phyloP scores from a whole-genome alignment of 2,797 vertebrate genomes.

The Mastacembelus armatus region DNA sequence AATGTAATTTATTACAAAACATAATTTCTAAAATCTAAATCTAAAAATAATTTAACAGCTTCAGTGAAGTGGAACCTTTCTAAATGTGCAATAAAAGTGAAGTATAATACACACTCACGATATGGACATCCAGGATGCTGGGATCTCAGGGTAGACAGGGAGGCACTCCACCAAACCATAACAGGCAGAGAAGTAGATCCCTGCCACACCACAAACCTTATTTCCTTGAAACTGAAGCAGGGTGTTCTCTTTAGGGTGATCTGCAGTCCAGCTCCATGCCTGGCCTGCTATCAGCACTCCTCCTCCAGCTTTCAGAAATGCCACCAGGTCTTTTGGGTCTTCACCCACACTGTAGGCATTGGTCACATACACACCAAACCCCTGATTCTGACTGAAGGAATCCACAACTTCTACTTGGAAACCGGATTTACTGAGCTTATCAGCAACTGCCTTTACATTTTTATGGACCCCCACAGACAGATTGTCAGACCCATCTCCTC shows the following conservation, averaged over 20 bases:
- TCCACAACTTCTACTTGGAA: conserved; percentile 57
- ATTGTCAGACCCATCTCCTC: conserved; percentile 48
- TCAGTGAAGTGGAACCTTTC: too few species aligned
- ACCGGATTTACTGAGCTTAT: conserved; percentile 65
- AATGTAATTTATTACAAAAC: too few species aligned
- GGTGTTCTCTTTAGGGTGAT: conserved; percentile 56
- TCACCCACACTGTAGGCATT: conserved; percentile 72
- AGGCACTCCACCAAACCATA: conserved; percentile 44
- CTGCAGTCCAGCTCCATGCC: conserved; percentile 86
- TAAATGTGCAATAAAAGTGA: too few species aligned
- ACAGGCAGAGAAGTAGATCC: conserved; percentile 82
- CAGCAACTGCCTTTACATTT: conserved; percentile 54
- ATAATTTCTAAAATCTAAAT: too few species aligned
- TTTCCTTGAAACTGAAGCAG: conserved; percentile 80
- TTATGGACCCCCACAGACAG: conserved; percentile 66
- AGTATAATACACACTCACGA: conserved; percentile 68
- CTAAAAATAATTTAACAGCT: too few species aligned
- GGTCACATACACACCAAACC: conserved; percentile 79
- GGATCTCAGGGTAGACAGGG: conserved; percentile 75
- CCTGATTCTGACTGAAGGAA: conserved; percentile 27
- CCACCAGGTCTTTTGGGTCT: conserved; percentile 70
- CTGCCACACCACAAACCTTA: conserved; percentile 80
- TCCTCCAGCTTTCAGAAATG: conserved; percentile 86
- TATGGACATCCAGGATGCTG: conserved; percentile 73
- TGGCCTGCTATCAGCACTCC: conserved; percentile 89